Base-by-base conservation (phyloP, 2,113 vertebrate genomes). In the Empidonax alnorum region DNA sequence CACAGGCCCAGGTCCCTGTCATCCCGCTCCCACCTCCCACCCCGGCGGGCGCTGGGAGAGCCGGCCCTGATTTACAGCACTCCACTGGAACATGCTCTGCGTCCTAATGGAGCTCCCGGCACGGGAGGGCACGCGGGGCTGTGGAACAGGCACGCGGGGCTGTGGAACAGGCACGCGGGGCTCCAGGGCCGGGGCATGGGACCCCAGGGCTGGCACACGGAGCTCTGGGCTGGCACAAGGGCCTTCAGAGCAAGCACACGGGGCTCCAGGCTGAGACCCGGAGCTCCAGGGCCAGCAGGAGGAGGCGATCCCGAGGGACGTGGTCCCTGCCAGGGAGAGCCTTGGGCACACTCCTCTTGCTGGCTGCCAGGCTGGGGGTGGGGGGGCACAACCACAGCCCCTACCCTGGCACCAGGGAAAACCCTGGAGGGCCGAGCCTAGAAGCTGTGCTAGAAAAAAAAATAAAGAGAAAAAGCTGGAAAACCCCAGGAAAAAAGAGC, bases 21-120 rank as follows among this genome's bases (percentile, higher is more conserved):
- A 16, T 44, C 58, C 87, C 5, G 12, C 80, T 78, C 61, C 46
- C 17, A 44, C 27, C 84, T 83, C 52, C 77, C 74, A 37, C 8
- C 67, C 23, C 47, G 1, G 79, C 58, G 21, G 21, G 84, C 21
- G 23, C 46, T 0, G 41, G 67, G 47, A 67, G 59, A 68, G 74
- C 68, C 27, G 15, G 18, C 59, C 82, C 91, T 93, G 91, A 96
- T 74, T 88, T 94, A 89, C 81, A 84, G 80, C 93, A 68, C 88
- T 90, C 69, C 18, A 84, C 74, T 56, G 9, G 67, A 31, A 75
- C 82, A 83, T 62, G 74, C 74, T 93, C 81, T 20, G 85, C 37
- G 84, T 78, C 88, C 90, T 83, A 76, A 77, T 49, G 77, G 72
- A 44, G 95, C 84, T 78, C 42, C 55, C 3, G 46, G 67, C 65